phyloP scores from a whole-genome alignment of 2,888 invertebrate species.

The Asteroscopus sphinx region DNA sequence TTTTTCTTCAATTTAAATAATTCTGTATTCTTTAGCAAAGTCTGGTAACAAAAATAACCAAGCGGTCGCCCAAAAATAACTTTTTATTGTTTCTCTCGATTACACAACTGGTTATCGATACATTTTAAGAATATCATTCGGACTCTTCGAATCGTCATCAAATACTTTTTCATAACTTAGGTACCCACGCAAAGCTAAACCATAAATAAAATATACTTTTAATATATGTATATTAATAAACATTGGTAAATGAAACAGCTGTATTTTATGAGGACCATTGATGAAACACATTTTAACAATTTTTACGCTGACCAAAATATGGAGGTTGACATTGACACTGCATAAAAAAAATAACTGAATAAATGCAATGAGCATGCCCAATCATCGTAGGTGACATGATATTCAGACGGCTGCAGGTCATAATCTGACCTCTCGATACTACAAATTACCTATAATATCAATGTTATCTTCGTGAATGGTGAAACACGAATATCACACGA shows the following conservation, averaged over 20 bases:
- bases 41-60: neutral
- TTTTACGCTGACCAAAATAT: too few relatives aligned
- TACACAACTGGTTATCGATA: conserved; percentile 24
- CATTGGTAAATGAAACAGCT: too few relatives aligned
- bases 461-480: conserved; percentile 12
- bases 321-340: too few relatives aligned
- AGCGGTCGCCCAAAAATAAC: conserved; percentile 34
- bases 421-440: conserved; percentile 10
- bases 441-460: conserved; percentile 12
- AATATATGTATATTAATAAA: too few relatives aligned
- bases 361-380: too few relatives aligned
- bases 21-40: neutral
- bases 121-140: conserved; percentile 3
- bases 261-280: too few relatives aligned
- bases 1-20: conserved; percentile 1
- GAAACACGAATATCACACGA: conserved; percentile 18
- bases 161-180: too few relatives aligned
- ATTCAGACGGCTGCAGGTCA: conserved; percentile 20
- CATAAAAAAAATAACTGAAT: too few relatives aligned
- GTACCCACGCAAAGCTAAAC: neutral
- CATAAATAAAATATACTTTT: too few relatives aligned
- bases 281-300: too few relatives aligned
- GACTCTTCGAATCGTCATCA: too few relatives aligned
- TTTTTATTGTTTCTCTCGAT: conserved; percentile 5
- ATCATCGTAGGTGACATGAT: conserved; percentile 10